These are phyloP conservation scores for Mormyrops boulengeri DNA, from an alignment of 2,797 vertebrate genomes.

Conservation along the genomic window DNA sequence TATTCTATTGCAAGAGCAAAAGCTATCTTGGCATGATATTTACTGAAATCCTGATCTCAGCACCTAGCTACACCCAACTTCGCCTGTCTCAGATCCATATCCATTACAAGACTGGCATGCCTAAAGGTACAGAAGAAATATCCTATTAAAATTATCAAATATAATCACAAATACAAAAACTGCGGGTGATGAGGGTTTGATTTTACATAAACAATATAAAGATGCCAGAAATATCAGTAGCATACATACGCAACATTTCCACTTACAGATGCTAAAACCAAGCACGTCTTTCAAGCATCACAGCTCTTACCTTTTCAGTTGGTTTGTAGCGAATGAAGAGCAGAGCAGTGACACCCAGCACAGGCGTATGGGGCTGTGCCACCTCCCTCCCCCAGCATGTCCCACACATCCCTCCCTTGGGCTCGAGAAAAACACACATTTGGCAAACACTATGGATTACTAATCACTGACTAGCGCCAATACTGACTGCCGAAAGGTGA, in stretches of 20 bases:
- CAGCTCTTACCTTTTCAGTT: slow-evolving; percentile 60
- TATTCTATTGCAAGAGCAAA: neutral
- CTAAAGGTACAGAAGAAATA: neutral
- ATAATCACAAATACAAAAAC: neutral
- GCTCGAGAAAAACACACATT: neutral
- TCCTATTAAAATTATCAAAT: neutral
- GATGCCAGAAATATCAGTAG: neutral
- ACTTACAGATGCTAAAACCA: slow-evolving; percentile 14
- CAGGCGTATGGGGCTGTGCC: slow-evolving; percentile 35
- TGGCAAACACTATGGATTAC: neutral
- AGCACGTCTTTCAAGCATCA: slow-evolving; percentile 1
- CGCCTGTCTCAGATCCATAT: neutral
- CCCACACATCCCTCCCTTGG: slow-evolving; percentile 38
- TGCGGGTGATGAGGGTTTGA: neutral
- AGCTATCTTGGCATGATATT: neutral
- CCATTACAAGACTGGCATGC: neutral
- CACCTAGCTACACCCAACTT: neutral
- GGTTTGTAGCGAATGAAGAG: slow-evolving; percentile 53
- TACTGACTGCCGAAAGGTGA: neutral
- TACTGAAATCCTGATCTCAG: neutral
- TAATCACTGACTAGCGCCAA: neutral
- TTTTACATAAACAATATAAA: neutral
- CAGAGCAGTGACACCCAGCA: slow-evolving; percentile 39
- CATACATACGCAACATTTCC: neutral
- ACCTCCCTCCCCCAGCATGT: slow-evolving; percentile 45